These are phyloP conservation scores for Bettongia penicillata DNA, from an alignment of 2,113 vertebrate genomes.

Conservation along the genomic window DNA sequence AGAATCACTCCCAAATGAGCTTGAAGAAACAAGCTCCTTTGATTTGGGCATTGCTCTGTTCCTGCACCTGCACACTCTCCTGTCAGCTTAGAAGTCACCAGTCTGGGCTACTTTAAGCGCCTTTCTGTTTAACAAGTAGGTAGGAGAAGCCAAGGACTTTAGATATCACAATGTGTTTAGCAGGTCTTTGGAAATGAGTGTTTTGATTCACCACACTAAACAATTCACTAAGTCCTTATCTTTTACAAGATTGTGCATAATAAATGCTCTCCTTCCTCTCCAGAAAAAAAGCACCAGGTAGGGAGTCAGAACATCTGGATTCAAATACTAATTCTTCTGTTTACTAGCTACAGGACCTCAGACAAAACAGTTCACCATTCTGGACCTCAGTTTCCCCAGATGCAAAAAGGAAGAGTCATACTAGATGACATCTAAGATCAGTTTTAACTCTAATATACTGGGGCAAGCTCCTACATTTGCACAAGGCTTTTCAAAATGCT, in stretches of 20 bases:
- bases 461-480: no score
- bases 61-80: no score
- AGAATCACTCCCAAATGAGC: no score
- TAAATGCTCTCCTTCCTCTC: neutral
- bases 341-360: no score
- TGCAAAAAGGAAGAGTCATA: neutral
- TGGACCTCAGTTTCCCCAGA: neutral
- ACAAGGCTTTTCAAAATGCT: no score
- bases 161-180: neutral
- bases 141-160: neutral
- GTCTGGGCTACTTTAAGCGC: neutral
- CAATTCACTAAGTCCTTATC: neutral
- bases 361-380: neutral
- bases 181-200: neutral
- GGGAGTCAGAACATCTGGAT: neutral
- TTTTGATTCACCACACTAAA: neutral
- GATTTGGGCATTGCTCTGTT: no score
- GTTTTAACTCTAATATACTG: neutral
- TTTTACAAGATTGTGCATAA: neutral
- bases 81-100: no score
- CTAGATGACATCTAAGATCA: neutral
- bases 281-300: neutral
- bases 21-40: no score
- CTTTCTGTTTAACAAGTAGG: no score
- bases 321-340: no score